These are phyloP conservation scores for Pseudopodoces humilis DNA, from an alignment of 2,113 vertebrate species.

Conservation along the genomic window DNA sequence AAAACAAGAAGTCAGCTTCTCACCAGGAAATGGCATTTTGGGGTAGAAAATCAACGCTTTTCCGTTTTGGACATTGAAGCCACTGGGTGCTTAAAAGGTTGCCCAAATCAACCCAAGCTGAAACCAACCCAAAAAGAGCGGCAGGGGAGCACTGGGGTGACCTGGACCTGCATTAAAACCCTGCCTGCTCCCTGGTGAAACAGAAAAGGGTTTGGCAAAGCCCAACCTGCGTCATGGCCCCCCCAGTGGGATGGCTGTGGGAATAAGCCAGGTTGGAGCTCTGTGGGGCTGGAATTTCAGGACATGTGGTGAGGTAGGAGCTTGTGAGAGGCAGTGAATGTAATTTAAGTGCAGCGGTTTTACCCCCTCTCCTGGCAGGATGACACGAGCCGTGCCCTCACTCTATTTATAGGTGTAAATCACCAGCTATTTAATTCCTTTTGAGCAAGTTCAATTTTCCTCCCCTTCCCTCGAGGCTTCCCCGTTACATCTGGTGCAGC, in stretches of 20 bases:
- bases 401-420: constrained; percentile 37
- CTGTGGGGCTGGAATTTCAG: not conserved
- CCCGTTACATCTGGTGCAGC: not conserved
- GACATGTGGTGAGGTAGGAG: not conserved
- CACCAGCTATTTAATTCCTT: constrained; percentile 45
- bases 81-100: not conserved
- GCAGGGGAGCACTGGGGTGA: not conserved
- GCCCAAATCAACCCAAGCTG: not conserved
- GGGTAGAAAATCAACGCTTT: not conserved
- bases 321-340: not conserved
- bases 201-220: not conserved
- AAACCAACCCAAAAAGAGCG: not conserved
- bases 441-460: not conserved
- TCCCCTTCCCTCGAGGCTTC: not conserved
- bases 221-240: not conserved
- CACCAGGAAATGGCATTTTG: not conserved
- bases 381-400: not conserved
- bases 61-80: not conserved
- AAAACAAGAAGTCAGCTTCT: not conserved
- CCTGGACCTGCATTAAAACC: not conserved
- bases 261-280: not conserved
- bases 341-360: not conserved
- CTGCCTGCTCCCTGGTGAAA: not conserved
- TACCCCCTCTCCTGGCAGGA: not conserved
- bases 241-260: not conserved